Evolutionary conservation across 2,113 vertebrate species (phyloP), one percentile per base, ranked within the genome.

Genomic region (Laterallus jamaicensis): DNA sequence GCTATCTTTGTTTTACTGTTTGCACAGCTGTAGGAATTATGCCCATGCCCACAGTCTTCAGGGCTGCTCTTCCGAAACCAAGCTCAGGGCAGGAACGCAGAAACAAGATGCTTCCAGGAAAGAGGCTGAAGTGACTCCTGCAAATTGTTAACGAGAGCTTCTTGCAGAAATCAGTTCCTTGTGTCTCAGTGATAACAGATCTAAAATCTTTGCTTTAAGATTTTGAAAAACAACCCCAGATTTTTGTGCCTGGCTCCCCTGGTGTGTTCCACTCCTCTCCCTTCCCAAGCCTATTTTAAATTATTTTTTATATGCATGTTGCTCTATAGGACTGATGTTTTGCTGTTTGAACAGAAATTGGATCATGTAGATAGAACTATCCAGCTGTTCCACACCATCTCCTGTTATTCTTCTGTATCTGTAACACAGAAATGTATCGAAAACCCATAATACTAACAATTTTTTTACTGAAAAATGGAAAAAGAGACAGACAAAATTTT

Each of bases 1-100:
- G 66, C 58, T 83, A 32, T 88, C 93, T 92, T 84, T 92, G 82
- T 92, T 95, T 90, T 86, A 62, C 92, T 73, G 86, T 93, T 69
- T 50, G 64, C 70, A 87, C 80, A 92, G 77, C 74, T 92, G 91
- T 40, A 90, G 86, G 71, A 96, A 80, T 96, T 93, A 88, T 80
- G 39, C 78, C 82, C 47, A 2, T 82, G 94, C 63, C 77, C 67
- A 67, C 76, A 91, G 70, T 91, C 82, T 93, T 96, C 74, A 78
- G 77, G 76, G 75, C 78, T 88, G 63, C 37, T 89, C 59, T 85
- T 93, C 70, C 2, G 14, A 91, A 91, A 73, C 40, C 11, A 6
- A 95, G 74, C 62, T 59, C 32, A 12, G 90, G 44, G 50, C 58
- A 81, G 69, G 70, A 82, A 78, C 20, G 17, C 25, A 2, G 10